Evolutionary conservation across 2,888 invertebrate genomes (phyloP), one percentile per base, ranked within the genome.

Genomic region (Platycnemis pennipes): DNA sequence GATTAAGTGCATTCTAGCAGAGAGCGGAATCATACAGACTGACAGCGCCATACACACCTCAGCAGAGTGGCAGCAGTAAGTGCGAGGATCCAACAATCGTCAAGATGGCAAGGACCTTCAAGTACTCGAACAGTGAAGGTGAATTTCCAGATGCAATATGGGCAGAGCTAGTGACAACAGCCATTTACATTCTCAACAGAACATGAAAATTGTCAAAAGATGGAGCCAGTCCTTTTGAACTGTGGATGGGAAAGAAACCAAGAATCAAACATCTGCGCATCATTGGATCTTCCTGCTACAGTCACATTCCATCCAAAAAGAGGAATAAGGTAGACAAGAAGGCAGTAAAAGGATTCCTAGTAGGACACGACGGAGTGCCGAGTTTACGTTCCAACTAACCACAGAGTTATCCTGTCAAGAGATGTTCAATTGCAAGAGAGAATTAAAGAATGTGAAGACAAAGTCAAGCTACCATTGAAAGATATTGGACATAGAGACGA

Each of bases 191-290:
- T n/a, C n/a, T n/a, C n/a, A n/a, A n/a, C n/a, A n/a, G n/a, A 37
- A 95, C 95, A 37, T 95, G 95, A 85, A 95, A 95, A 94, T 95
- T 95, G 42, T 94, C 94, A 56, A 94, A 95, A 94, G 94, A 95
- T 86, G 95, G 94, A 44, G 95, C 94, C 45, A 95, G 95, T 94
- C 95, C 96, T 3, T 95, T 95, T 89, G 95, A 96, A 94, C 46
- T 96, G 95, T 95, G 86, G 95, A 95, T 95, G 49, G 95, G 95
- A 19, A 95, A 95, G 94, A 86, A 86, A 86, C 86, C 42, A 42
- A 86, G 44, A 44, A 2, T 86, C n/a, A 56, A 56, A 22, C 22
- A 56, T 56, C 19, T 22, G 56, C 56, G 56, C 22, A 56, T 56
- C 56, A 56, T 56, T 56, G 56, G 56, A 56, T 56, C 56, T 56